Evolutionary conservation across 2,797 vertebrate genomes (phyloP).

Genomic region (Pipistrellus kuhlii): DNA sequence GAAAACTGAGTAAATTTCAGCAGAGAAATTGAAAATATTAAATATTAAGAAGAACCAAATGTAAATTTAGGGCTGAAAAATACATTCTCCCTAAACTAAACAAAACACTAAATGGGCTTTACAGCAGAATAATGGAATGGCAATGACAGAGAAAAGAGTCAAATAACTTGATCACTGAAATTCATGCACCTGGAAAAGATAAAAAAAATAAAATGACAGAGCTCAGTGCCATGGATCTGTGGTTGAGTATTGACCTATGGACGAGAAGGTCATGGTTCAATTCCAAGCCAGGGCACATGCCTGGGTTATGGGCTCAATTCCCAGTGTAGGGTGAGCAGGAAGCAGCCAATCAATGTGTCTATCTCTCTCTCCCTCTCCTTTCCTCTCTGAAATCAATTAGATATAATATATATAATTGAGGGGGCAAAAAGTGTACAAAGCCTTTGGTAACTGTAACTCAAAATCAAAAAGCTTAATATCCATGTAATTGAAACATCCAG

Average conservation of each 20-base stretch:
- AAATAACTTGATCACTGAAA: neutral
- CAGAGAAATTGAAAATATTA: slow-evolving; percentile 10
- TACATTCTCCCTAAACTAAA: neutral
- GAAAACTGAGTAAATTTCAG: neutral
- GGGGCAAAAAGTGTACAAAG: neutral
- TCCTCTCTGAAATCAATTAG: no score
- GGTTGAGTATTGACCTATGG: no score
- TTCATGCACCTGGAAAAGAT: neutral
- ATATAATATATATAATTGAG: neutral
- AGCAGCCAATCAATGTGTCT: no score
- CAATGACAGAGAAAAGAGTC: neutral
- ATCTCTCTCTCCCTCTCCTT: no score
- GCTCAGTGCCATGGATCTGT: no score
- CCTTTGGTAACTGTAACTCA: neutral
- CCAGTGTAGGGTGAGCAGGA: no score
- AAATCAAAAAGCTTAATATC: neutral
- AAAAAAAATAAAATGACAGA: no score
- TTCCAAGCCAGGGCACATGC: no score
- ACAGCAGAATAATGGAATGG: neutral
- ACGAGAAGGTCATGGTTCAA: no score
- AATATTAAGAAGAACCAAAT: neutral
- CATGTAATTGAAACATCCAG: neutral
- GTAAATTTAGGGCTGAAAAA: slow-evolving; percentile 20
- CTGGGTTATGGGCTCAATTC: no score
- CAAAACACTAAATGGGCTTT: neutral